Conservation (phyloP, 2,797 vertebrate species). For the Sebastolobus alascanus region DNA sequence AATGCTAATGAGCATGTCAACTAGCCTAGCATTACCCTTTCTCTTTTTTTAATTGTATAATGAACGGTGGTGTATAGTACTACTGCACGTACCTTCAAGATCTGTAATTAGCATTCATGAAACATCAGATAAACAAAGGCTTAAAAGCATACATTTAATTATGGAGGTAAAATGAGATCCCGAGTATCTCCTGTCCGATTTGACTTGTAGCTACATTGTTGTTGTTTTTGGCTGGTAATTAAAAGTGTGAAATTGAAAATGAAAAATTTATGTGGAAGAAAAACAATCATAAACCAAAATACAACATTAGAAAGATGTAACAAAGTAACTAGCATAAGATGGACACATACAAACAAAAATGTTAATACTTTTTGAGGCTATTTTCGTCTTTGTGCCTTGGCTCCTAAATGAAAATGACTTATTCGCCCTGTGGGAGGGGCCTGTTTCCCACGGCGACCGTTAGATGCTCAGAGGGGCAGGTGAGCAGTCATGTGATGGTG, state of each 20-base stretch:
- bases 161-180: neutral
- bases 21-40: neutral
- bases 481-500: constrained; percentile 55
- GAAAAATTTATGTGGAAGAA: neutral
- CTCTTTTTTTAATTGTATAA: neutral
- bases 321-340: neutral
- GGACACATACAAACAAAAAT: constrained; percentile 1
- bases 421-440: neutral
- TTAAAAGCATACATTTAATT: neutral
- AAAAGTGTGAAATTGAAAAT: neutral
- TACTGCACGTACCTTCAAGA: neutral
- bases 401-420: constrained; percentile 25
- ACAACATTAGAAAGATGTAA: neutral
- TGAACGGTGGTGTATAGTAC: neutral
- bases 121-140: neutral
- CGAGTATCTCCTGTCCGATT: neutral
- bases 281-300: neutral
- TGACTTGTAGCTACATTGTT: neutral
- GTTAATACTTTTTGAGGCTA: constrained; percentile 6
- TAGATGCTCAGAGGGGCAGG: constrained; percentile 54
- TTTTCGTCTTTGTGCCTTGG: constrained; percentile 4
- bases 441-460: constrained; percentile 48
- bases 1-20: neutral
- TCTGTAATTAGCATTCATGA: neutral
- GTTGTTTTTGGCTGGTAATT: neutral